phyloP scores from a whole-genome alignment of 53 echinoderm and acorn worm genomes.

The Crossaster papposus region DNA sequence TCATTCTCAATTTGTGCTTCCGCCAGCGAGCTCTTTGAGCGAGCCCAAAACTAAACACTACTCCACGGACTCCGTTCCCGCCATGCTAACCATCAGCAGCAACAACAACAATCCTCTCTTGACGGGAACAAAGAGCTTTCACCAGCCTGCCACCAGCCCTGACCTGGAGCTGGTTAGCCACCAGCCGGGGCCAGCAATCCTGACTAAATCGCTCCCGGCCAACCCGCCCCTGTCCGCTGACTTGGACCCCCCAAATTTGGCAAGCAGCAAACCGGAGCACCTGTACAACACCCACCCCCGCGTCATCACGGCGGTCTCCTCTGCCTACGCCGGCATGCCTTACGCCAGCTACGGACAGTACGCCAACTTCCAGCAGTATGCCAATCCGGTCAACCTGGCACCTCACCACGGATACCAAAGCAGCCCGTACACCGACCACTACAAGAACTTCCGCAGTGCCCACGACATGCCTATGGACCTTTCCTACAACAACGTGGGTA shows the following conservation, averaged over 20 bases:
- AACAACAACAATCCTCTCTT: conserved; percentile 48
- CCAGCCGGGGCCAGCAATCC: conserved; percentile 47
- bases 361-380: conserved; percentile 83
- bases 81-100: conserved; percentile 47
- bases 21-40: conserved; percentile 68
- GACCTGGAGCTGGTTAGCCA: conserved; percentile 61
- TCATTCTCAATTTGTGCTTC: conserved; percentile 72
- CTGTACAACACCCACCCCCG: conserved; percentile 73
- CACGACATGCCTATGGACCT: conserved; percentile 95
- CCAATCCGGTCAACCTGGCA: conserved; percentile 75
- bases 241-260: conserved; percentile 29
- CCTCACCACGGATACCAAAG: conserved; percentile 82
- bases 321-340: conserved; percentile 77
- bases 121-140: conserved; percentile 40
- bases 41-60: conserved; percentile 64
- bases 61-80: conserved; percentile 62
- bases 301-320: conserved; percentile 74
- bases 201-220: conserved; percentile 12
- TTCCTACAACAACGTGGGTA: conserved; percentile 82
- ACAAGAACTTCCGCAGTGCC: conserved; percentile 82
- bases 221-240: conserved; percentile 25
- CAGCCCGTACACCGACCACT: conserved; percentile 67
- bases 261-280: conserved; percentile 53
- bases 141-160: conserved; percentile 49
- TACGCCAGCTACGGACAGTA: conserved; percentile 88